Evolutionary conservation across 2,113 vertebrate genomes (phyloP).

Genomic region (Nycticebus coucang): DNA sequence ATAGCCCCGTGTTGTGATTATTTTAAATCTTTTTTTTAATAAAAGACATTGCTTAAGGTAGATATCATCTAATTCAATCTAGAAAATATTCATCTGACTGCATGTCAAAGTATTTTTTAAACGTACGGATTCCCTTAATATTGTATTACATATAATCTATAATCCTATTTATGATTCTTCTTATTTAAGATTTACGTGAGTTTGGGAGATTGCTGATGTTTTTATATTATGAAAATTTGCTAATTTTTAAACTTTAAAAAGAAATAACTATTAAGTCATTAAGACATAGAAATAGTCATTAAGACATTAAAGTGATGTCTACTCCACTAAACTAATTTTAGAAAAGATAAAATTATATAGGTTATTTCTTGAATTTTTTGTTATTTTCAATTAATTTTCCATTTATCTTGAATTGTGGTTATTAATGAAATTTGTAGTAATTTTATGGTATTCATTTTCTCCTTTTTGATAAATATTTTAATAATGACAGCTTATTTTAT

Average conservation of each 20-base stretch:
- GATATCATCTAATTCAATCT: not conserved
- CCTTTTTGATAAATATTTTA: too few species aligned
- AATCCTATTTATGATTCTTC: not conserved
- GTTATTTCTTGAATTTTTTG: too few species aligned
- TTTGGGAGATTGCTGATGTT: not conserved
- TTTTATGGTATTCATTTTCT: too few species aligned
- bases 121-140: not conserved
- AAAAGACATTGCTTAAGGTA: not conserved
- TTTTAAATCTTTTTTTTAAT: not conserved
- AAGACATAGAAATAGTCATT: too few species aligned
- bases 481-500: too few species aligned
- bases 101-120: not conserved
- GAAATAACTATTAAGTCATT: too few species aligned
- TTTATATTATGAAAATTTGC: slow-evolving; percentile 3
- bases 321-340: too few species aligned
- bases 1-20: not conserved
- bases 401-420: too few species aligned
- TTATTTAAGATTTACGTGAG: not conserved
- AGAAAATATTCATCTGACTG: not conserved
- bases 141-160: not conserved
- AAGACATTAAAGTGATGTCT: too few species aligned
- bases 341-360: too few species aligned
- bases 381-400: too few species aligned
- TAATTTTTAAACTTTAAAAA: not conserved
- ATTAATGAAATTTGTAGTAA: too few species aligned